Base-by-base conservation (phyloP, 2,888 invertebrate species). In the Malthinus flaveolus region DNA sequence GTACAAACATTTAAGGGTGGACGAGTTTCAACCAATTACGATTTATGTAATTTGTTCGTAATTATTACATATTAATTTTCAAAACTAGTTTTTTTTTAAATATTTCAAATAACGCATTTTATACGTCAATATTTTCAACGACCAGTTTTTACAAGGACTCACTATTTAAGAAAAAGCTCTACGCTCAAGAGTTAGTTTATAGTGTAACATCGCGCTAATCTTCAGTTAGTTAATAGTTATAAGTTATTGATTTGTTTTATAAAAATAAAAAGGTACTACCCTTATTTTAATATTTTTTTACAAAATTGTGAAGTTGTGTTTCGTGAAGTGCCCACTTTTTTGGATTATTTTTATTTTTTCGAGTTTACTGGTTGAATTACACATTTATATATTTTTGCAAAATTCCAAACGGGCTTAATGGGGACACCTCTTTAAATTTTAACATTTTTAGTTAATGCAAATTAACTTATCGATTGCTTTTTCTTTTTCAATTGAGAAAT, bases 91-190 rank as follows among this genome's bases (percentile, higher is more conserved):
- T 42, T 8, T n/a, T 6, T 6, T 42, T 15, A 13, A 42, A 42
- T 42, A 42, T 42, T 42, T n/a, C 39, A 42, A 42, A 42, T 42
- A 42, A 42, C 39, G 39, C 15, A 15, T 42, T 42, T 39, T 42
- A 1, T 42, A 42, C 39, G 39, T 42, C 39, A 42, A 13, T 42
- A 42, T 42, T 42, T 42, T 12, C 12, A 23, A 15, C 13, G 4
- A 42, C 39, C 39, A 42, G 39, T 42, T 42, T 42, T 1, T 47
- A 51, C 57, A 57, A 57, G 57, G 57, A 32, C 57, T 57, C 45
- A 13, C 51, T 57, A 57, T 57, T 52, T 57, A 57, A 51, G 33
- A 37, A 6, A 32, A 35, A 12, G 8, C 9, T 37, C 13, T 11
- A 23, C 23, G 23, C 23, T 23, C 23, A 23, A 23, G 23, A 23